phyloP scores from a whole-genome alignment of 2,113 vertebrate species.

The Dasyurus viverrinus region DNA sequence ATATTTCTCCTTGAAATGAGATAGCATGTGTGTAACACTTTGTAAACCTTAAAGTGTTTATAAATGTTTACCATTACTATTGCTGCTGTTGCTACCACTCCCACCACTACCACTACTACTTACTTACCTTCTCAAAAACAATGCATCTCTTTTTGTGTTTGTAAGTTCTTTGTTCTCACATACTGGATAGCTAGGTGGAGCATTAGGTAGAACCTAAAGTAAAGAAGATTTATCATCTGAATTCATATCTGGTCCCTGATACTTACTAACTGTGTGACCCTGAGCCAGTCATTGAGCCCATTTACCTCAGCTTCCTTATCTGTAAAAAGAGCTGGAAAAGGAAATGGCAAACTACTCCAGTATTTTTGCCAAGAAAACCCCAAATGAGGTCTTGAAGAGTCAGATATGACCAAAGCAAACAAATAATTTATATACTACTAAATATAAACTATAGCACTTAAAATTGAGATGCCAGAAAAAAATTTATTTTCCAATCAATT shows the following conservation, averaged over 20 bases:
- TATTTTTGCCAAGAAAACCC: neutral
- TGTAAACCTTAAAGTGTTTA: neutral
- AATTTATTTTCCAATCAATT: neutral
- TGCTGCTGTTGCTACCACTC: neutral
- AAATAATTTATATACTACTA: neutral
- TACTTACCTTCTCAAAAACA: neutral
- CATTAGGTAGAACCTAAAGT: neutral
- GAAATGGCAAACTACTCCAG: neutral
- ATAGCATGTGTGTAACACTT: neutral
- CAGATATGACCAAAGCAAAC: neutral
- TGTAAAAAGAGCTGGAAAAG: neutral
- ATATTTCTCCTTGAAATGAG: neutral
- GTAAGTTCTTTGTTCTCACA: neutral
- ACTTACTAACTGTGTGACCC: neutral
- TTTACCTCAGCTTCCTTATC: neutral
- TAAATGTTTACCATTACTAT: neutral
- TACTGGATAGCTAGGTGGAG: neutral
- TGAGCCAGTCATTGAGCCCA: neutral
- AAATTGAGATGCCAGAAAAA: neutral
- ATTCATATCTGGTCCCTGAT: neutral
- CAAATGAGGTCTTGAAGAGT: neutral
- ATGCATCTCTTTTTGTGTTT: neutral
- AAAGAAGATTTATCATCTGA: neutral
- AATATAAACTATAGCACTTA: neutral
- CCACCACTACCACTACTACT: neutral